These are phyloP conservation scores for Bombus polaris DNA, from an alignment of 1,140 invertebrate species.

Conservation along the genomic window DNA sequence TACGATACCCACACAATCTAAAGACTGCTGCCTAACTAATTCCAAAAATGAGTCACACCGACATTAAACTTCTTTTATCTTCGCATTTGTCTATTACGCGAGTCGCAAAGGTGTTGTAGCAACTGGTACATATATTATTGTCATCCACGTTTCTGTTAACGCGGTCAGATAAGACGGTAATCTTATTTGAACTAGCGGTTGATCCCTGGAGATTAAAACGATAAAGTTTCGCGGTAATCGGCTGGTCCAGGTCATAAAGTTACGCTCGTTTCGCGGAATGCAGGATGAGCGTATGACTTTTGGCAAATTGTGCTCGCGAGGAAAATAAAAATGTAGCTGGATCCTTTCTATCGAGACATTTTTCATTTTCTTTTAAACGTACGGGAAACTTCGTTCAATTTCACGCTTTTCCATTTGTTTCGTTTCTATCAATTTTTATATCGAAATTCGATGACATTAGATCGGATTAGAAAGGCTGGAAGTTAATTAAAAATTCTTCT, in stretches of 20 bases:
- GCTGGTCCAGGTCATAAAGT: constrained; percentile 8
- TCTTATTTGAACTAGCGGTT: constrained; percentile 10
- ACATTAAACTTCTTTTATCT: constrained; percentile 23
- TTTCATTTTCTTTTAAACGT: neutral
- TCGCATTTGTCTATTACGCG: constrained; percentile 14
- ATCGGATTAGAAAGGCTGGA: too few relatives aligned
- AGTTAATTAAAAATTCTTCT: too few relatives aligned
- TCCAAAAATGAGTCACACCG: neutral
- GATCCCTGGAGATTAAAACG: neutral
- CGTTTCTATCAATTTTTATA: too few relatives aligned
- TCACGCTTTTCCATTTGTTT: neutral
- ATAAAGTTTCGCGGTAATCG: constrained; percentile 12
- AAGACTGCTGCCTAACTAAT: too few relatives aligned
- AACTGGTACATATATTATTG: neutral
- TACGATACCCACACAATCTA: too few relatives aligned
- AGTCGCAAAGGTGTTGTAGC: neutral
- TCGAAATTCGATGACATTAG: too few relatives aligned
- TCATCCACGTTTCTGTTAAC: neutral
- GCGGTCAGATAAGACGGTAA: constrained; percentile 7
- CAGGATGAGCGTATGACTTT: neutral
- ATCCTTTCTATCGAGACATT: too few relatives aligned
- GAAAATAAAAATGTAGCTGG: neutral
- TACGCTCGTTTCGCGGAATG: neutral
- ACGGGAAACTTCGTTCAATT: neutral
- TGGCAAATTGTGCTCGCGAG: too few relatives aligned